A percentile compares a stretch with the other conserved stretches of the same genome.
Evolutionary conservation across 1,140 invertebrate genomes (phyloP).

Genomic region (Drosophila hydei): DNA sequence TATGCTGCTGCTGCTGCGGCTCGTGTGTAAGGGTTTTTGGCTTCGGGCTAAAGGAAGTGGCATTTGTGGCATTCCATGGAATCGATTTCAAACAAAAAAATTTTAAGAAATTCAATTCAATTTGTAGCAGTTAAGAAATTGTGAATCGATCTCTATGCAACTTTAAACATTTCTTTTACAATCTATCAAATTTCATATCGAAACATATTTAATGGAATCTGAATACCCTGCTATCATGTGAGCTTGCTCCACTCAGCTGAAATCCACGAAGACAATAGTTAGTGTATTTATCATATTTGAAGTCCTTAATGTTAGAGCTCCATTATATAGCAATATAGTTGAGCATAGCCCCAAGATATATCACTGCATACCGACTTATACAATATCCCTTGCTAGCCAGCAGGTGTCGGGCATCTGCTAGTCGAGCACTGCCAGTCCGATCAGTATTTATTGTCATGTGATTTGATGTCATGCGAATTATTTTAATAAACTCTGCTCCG

Average conservation of each 20-base stretch:
- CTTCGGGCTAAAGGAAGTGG: constrained; percentile 27
- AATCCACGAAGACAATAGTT: too few relatives aligned
- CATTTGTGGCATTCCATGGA: constrained; percentile 63
- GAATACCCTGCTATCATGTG: too few relatives aligned
- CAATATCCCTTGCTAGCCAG: too few relatives aligned
- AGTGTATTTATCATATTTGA: neutral
- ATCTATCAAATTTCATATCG: too few relatives aligned
- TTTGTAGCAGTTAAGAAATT: constrained; percentile 43
- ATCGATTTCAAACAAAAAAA: constrained; percentile 54
- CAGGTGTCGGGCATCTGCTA: too few relatives aligned
- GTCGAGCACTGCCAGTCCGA: neutral
- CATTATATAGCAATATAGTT: too few relatives aligned
- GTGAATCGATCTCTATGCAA: neutral
- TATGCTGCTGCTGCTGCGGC: constrained; percentile 30
- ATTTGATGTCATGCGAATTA: constrained; percentile 58
- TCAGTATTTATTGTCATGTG: neutral
- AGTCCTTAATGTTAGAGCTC: too few relatives aligned
- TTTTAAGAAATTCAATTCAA: constrained; percentile 53
- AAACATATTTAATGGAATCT: too few relatives aligned
- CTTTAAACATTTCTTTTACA: too few relatives aligned
- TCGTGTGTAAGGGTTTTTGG: constrained; percentile 54
- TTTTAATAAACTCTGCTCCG: constrained; percentile 57
- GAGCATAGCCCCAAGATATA: too few relatives aligned
- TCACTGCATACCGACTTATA: too few relatives aligned
- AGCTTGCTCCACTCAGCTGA: too few relatives aligned